Evolutionary conservation across 2,888 invertebrate genomes (phyloP).

Genomic region (Dynastes hyllus): DNA sequence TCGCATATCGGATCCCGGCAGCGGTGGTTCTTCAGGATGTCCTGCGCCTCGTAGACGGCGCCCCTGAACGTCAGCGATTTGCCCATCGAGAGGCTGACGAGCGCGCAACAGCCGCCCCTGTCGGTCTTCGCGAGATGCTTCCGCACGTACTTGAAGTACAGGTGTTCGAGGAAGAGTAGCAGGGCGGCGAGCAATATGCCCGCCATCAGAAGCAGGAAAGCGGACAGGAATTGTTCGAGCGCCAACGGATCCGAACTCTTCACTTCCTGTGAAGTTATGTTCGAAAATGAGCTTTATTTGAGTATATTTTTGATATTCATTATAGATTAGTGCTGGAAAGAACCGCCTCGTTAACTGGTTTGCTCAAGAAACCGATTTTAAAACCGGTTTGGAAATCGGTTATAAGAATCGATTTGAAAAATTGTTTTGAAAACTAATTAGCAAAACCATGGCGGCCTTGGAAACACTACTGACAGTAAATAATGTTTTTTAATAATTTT

Average conservation of each 20-base stretch:
- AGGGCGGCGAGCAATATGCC: slow-evolving; percentile 94
- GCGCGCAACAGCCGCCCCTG: slow-evolving; percentile 93
- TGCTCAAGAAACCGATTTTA: too few species aligned
- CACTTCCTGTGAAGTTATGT: slow-evolving; percentile 74
- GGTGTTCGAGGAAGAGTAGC: slow-evolving; percentile 91
- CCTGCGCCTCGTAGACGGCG: slow-evolving; percentile 86
- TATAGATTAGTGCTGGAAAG: too few species aligned
- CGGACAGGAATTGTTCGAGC: slow-evolving; percentile 96
- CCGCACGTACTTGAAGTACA: slow-evolving; percentile 95
- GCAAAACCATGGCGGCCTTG: too few species aligned
- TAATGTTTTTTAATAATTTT: too few species aligned
- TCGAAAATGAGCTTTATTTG: too few species aligned
- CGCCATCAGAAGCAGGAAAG: slow-evolving; percentile 95
- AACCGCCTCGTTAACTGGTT: too few species aligned
- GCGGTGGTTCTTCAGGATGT: slow-evolving; percentile 82
- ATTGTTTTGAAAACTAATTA: too few species aligned
- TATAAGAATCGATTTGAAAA: too few species aligned
- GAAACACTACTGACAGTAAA: too few species aligned
- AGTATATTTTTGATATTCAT: too few species aligned
- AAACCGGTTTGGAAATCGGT: too few species aligned
- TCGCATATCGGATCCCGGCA: slow-evolving; percentile 87
- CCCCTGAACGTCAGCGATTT: slow-evolving; percentile 89
- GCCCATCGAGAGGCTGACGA: slow-evolving; percentile 94
- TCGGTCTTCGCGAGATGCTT: slow-evolving; percentile 91
- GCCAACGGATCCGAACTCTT: slow-evolving; percentile 93